phyloP scores from a whole-genome alignment of 2,113 vertebrate species.

The Fulica atra region DNA sequence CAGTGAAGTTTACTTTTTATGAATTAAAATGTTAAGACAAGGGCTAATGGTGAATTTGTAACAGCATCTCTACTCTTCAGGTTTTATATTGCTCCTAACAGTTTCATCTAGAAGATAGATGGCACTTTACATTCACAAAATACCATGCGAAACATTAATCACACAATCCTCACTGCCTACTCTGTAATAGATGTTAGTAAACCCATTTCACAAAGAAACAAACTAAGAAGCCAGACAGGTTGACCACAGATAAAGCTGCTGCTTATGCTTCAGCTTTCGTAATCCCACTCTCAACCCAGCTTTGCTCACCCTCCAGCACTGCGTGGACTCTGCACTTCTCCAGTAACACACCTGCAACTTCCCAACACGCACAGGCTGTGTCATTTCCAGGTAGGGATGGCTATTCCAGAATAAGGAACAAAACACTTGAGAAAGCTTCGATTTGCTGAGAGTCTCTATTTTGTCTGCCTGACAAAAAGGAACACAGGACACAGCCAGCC shows the following conservation, averaged over 20 bases:
- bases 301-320: not conserved
- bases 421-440: not conserved
- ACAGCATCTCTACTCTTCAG: not conserved
- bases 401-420: not conserved
- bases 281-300: not conserved
- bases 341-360: not conserved
- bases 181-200: not conserved
- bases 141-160: not conserved
- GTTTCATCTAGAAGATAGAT: slow-evolving; percentile 36
- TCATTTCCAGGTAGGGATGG: not conserved
- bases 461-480: not conserved
- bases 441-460: no score
- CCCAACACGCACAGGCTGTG: not conserved
- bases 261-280: not conserved
- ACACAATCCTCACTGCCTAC: not conserved
- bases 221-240: not conserved
- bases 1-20: not conserved
- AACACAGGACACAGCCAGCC: not conserved
- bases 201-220: not conserved
- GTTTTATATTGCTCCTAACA: not conserved
- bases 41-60: not conserved
- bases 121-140: slow-evolving; percentile 39
- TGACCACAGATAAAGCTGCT: not conserved
- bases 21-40: not conserved
- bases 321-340: not conserved